Evolutionary conservation across 2,113 vertebrate genomes (phyloP).

Genomic region (Myrmecophaga tridactyla): DNA sequence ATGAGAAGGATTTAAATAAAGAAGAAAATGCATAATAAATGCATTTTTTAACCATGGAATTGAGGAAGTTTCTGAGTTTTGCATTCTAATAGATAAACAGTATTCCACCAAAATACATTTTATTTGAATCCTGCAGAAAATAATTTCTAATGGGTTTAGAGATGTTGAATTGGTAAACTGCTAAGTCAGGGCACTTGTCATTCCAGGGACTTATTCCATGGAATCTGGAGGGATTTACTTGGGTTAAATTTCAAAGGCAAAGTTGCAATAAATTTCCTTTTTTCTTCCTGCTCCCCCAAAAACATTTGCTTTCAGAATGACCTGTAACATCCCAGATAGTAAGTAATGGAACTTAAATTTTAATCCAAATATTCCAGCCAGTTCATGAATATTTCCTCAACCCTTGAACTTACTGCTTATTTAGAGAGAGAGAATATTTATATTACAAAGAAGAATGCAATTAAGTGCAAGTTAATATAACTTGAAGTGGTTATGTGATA

Average conservation of each 20-base stretch:
- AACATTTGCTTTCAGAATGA: not conserved
- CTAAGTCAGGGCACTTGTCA: not conserved
- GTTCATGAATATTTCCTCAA: not conserved
- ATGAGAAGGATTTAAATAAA: not conserved
- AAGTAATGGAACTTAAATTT: not conserved
- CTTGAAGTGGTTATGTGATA: not conserved
- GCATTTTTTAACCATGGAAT: not conserved
- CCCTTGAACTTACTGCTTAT: not conserved
- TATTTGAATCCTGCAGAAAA: not conserved
- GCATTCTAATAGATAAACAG: not conserved
- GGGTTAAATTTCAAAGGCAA: not conserved
- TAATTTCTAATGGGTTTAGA: not conserved
- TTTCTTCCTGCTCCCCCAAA: not conserved
- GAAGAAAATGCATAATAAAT: not conserved
- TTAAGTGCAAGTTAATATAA: not conserved
- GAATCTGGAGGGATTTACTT: not conserved
- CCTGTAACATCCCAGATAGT: not conserved
- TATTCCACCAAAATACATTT: not conserved
- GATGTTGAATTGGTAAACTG: not conserved
- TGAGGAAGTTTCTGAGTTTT: not conserved
- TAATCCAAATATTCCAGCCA: not conserved
- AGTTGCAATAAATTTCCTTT: not conserved
- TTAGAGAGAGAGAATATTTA: not conserved
- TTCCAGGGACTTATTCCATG: not conserved
- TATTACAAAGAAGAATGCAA: not conserved